A percentile compares a stretch with the other conserved stretches of the same genome.
Conservation (phyloP, 53 echinoderm and acorn worm species). For the Zoroaster sp. region DNA sequence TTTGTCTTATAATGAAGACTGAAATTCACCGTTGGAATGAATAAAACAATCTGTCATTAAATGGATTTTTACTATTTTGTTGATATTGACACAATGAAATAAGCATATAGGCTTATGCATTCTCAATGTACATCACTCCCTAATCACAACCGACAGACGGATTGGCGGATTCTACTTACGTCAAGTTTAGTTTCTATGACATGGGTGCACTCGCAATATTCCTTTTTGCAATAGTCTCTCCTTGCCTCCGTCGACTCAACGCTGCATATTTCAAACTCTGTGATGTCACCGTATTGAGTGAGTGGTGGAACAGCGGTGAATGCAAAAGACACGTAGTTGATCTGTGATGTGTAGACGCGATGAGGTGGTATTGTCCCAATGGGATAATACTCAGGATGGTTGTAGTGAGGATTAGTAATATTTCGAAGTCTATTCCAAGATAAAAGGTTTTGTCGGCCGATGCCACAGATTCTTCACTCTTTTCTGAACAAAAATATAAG, state of each 20-base stretch:
- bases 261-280: constrained; percentile 55
- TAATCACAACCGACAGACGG: too few species aligned
- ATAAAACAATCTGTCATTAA: too few species aligned
- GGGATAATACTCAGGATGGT: constrained; percentile 73
- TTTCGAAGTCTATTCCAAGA: constrained; percentile 32
- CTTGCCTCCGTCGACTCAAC: constrained; percentile 46
- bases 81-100: too few species aligned
- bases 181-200: constrained; percentile 66
- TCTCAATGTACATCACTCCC: too few species aligned
- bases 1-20: too few species aligned
- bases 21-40: too few species aligned
- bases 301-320: constrained; percentile 60
- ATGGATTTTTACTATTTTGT: too few species aligned
- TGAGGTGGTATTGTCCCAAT: constrained; percentile 28
- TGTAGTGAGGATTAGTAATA: constrained; percentile 69
- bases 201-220: constrained; percentile 88
- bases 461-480: background rate
- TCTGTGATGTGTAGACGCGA: constrained; percentile 73
- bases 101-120: too few species aligned
- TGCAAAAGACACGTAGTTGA: constrained; percentile 80
- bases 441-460: constrained; percentile 17
- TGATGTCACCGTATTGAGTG: constrained; percentile 65
- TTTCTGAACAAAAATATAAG: background rate
- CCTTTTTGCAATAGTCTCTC: constrained; percentile 55
- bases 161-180: too few species aligned